Evolutionary conservation across 2,888 invertebrate genomes (phyloP).

Genomic region (Choristoneura rosaceana): DNA sequence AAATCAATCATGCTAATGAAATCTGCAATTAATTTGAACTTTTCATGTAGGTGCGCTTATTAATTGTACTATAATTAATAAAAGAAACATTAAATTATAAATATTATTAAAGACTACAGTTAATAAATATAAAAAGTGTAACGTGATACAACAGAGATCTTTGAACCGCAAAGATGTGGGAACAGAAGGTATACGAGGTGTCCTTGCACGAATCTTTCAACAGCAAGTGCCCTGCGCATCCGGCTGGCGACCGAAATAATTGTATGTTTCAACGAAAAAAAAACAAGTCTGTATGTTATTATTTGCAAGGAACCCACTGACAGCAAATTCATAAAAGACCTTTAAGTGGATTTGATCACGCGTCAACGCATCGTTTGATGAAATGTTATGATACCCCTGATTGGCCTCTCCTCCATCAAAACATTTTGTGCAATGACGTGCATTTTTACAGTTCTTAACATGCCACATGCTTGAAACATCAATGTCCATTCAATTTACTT

Average conservation of each 20-base stretch:
- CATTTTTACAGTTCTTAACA: conserved; percentile 39
- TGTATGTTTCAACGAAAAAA: conserved; percentile 32
- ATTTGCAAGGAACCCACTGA: conserved; percentile 16
- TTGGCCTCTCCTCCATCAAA: conserved; percentile 46
- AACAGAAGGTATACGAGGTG: conserved; percentile 61
- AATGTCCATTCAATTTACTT: conserved; percentile 44
- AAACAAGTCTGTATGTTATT: conserved; percentile 6
- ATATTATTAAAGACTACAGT: neutral
- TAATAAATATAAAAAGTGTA: conserved; percentile 20
- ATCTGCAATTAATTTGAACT: neutral
- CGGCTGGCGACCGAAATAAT: conserved; percentile 53
- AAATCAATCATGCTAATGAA: neutral
- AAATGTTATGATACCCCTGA: conserved; percentile 43
- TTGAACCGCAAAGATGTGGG: conserved; percentile 64
- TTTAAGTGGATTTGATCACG: conserved; percentile 7
- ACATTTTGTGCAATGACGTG: conserved; percentile 46
- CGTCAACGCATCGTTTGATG: conserved; percentile 19
- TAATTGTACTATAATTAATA: neutral
- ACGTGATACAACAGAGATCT: conserved; percentile 49
- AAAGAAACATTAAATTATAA: neutral
- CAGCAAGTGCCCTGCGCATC: conserved; percentile 63
- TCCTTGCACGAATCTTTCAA: conserved; percentile 64
- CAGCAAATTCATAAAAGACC: conserved; percentile 9
- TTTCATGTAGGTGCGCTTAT: neutral
- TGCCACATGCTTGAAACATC: conserved; percentile 44